phyloP scores from a whole-genome alignment of 2,797 vertebrate species.

The Rhynchonycteris naso region DNA sequence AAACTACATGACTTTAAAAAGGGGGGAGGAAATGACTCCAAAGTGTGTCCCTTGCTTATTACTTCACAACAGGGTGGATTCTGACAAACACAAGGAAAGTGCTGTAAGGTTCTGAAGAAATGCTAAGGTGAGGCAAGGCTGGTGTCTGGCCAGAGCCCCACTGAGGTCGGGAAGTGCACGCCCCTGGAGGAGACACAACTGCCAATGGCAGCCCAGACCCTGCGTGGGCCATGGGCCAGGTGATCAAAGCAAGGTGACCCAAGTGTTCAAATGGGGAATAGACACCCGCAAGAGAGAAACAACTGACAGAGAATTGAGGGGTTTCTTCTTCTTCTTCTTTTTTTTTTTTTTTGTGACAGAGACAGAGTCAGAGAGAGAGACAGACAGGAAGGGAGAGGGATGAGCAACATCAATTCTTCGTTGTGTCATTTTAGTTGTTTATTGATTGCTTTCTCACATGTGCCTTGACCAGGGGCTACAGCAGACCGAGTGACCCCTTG shows the following conservation, averaged over 20 bases:
- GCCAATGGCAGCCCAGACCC: not conserved
- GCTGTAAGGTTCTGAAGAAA: not conserved
- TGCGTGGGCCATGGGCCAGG: rapidly evolving
- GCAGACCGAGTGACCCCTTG: too few relatives aligned
- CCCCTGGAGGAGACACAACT: not conserved
- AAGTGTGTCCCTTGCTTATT: not conserved
- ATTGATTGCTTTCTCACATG: too few relatives aligned
- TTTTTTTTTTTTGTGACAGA: too few relatives aligned
- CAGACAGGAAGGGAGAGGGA: too few relatives aligned
- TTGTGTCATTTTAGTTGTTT: too few relatives aligned
- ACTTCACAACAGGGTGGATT: not conserved
- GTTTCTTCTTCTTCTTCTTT: too few relatives aligned
- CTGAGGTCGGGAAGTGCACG: too few relatives aligned
- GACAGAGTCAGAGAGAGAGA: too few relatives aligned
- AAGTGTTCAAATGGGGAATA: not conserved
- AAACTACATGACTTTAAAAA: not conserved
- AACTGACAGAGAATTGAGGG: not conserved
- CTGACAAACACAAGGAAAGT: not conserved
- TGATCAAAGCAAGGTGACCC: not conserved
- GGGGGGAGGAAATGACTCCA: not conserved
- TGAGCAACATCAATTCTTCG: too few relatives aligned
- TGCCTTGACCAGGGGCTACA: too few relatives aligned
- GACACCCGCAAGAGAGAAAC: too few relatives aligned
- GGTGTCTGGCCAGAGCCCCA: not conserved
- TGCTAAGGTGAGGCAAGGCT: not conserved